Conservation (phyloP, 2,113 vertebrate species). For the Asarcornis scutulata region DNA sequence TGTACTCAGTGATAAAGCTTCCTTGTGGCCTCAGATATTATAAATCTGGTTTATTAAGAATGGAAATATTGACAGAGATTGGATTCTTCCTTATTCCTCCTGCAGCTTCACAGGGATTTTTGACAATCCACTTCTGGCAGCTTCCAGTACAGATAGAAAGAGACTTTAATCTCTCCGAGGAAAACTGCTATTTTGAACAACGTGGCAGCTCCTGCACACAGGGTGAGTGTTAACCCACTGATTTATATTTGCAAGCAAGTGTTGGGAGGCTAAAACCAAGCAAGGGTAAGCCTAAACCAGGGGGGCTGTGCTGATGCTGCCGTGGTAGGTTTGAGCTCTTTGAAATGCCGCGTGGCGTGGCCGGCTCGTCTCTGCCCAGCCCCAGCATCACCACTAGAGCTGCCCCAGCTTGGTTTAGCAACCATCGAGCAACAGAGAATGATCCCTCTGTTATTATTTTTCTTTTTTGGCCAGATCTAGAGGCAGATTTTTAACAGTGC, state of each 20-base stretch:
- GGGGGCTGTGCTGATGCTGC: not conserved
- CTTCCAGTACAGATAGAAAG: not conserved
- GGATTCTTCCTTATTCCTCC: not conserved
- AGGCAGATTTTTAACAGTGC: not conserved
- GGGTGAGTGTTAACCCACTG: not conserved
- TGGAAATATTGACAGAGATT: conserved; percentile 32
- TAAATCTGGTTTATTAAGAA: conserved; percentile 49
- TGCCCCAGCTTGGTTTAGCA: not conserved
- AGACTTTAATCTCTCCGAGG: not conserved
- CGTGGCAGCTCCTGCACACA: not conserved
- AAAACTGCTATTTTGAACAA: not conserved
- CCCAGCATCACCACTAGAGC: rapidly evolving
- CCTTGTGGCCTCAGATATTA: not conserved
- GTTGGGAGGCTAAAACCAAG: not conserved
- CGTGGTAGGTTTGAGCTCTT: not conserved
- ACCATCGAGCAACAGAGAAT: rapidly evolving
- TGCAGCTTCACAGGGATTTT: conserved; percentile 21
- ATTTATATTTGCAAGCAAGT: not conserved
- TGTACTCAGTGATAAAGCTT: not conserved
- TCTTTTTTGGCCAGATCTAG: not conserved
- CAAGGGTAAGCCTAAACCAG: not conserved
- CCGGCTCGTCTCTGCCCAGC: not conserved
- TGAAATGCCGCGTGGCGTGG: not conserved
- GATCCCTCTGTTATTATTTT: not conserved
- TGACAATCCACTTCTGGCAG: conserved; percentile 11